phyloP scores from a whole-genome alignment of 2,888 invertebrate genomes.

The Panzeria rudis region DNA sequence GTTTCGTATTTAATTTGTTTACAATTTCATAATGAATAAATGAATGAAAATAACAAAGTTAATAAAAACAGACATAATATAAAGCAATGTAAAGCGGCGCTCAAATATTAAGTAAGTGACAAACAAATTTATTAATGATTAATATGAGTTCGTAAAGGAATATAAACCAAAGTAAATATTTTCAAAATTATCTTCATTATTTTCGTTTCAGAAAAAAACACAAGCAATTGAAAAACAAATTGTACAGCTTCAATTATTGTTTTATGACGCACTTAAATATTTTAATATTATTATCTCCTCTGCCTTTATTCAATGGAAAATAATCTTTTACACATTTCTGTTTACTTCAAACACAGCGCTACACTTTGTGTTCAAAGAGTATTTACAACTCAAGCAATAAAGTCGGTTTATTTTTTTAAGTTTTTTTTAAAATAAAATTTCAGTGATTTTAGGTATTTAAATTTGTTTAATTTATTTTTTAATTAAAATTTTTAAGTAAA shows the following conservation, averaged over 20 bases:
- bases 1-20: constrained; percentile 47
- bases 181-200: constrained; percentile 9
- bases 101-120: neutral
- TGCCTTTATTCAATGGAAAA: no score
- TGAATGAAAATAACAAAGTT: constrained; percentile 2
- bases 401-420: no score
- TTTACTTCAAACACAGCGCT: no score
- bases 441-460: no score
- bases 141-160: neutral
- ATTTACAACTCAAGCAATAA: no score
- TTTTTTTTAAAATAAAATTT: no score
- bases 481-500: no score
- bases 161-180: constrained; percentile 24
- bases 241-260: neutral
- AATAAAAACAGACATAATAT: neutral
- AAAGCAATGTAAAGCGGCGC: constrained; percentile 8
- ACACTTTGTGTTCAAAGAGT: no score
- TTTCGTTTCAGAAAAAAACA: neutral
- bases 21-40: constrained; percentile 30
- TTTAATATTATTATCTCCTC: neutral
- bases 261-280: neutral
- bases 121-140: constrained; percentile 40
- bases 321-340: no score
- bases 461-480: no score
- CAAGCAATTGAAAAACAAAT: neutral